A percentile compares a stretch with the other conserved stretches of the same genome.
Evolutionary conservation across 1,140 invertebrate genomes (phyloP).

Genomic region (Delia radicum): DNA sequence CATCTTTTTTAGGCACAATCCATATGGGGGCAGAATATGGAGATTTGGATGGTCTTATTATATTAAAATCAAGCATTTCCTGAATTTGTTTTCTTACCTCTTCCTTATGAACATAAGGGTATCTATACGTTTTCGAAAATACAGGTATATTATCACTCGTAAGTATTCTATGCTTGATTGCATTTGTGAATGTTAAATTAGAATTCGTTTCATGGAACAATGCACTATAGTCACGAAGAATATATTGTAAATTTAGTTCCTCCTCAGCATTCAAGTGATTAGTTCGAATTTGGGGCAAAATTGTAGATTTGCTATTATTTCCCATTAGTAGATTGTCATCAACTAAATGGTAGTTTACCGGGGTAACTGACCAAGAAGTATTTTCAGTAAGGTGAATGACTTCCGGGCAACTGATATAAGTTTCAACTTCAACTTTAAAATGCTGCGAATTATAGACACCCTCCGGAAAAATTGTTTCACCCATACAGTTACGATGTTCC

Average conservation of each 20-base stretch:
- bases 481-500: too few species aligned
- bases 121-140: background rate
- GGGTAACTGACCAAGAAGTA: background rate
- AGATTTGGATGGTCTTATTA: background rate
- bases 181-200: background rate
- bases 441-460: background rate
- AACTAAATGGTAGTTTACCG: background rate
- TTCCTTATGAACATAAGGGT: background rate
- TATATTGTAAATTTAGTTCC: background rate
- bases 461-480: background rate
- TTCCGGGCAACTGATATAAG: background rate
- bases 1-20: conserved; percentile 2
- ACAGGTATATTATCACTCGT: background rate
- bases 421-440: background rate
- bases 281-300: background rate
- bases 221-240: background rate
- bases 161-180: background rate
- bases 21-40: background rate
- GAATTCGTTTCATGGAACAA: background rate
- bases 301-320: background rate
- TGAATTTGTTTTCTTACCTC: background rate
- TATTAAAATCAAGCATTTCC: background rate
- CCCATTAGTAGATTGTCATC: background rate
- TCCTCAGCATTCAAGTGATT: background rate
- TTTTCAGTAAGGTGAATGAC: background rate